Percentiles rank a stretch among this genome's conserved stretches.
phyloP scores from a whole-genome alignment of 1,140 invertebrate genomes.

The Diabrotica virgifera region DNA sequence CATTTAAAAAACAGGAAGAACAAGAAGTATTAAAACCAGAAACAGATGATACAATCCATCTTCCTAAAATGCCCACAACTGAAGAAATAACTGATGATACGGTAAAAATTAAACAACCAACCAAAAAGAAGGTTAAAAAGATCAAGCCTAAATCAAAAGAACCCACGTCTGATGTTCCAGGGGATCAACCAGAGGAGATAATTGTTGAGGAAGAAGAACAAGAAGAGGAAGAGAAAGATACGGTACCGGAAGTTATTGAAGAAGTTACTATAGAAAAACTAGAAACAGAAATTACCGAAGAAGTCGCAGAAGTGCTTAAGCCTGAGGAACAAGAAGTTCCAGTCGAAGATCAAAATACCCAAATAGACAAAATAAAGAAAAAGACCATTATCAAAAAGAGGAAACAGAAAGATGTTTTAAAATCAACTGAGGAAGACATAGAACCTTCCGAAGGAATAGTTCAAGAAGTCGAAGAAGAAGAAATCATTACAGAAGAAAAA shows the following conservation, averaged over 20 bases:
- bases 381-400: slow-evolving; percentile 25
- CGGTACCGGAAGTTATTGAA: slow-evolving; percentile 6
- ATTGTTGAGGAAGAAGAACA: background rate
- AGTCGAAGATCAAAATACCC: background rate
- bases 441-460: slow-evolving; percentile 11
- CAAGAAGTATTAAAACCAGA: slow-evolving; percentile 32
- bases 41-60: slow-evolving; percentile 22
- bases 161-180: background rate
- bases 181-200: background rate
- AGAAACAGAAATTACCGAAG: slow-evolving; percentile 26
- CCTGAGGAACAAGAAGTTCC: slow-evolving; percentile 16
- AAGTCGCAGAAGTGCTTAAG: slow-evolving; percentile 18
- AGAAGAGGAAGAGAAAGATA: slow-evolving; percentile 7
- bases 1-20: slow-evolving; percentile 49
- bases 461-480: slow-evolving; percentile 3
- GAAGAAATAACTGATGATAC: slow-evolving; percentile 1
- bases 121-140: slow-evolving; percentile 27
- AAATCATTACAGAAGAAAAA: slow-evolving; percentile 13
- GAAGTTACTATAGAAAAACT: slow-evolving; percentile 27
- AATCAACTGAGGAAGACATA: background rate
- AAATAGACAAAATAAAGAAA: slow-evolving; percentile 13
- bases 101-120: slow-evolving; percentile 2
- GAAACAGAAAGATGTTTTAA: slow-evolving; percentile 11
- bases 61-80: slow-evolving; percentile 11
- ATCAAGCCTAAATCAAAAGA: slow-evolving; percentile 18